phyloP scores from a whole-genome alignment of 1,140 invertebrate genomes.

The Drosophila eugracilis region DNA sequence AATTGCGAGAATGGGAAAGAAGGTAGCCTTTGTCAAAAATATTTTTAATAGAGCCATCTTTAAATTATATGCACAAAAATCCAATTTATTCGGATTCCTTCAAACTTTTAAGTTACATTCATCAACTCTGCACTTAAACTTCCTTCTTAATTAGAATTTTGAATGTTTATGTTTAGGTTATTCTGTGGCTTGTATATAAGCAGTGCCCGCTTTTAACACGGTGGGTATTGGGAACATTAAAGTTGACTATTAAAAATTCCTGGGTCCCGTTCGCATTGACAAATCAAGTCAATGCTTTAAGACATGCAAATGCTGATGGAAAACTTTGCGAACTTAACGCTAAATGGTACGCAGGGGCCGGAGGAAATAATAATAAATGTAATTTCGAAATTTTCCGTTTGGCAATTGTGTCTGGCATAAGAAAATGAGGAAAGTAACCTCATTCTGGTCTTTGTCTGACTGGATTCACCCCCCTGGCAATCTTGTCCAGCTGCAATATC shows the following conservation, averaged over 20 bases:
- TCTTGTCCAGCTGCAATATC: conserved; percentile 43
- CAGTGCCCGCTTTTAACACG: neutral
- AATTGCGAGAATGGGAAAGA: neutral
- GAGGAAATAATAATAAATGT: conserved; percentile 69
- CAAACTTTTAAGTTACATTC: no score
- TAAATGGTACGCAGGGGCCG: conserved; percentile 36
- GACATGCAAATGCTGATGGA: conserved; percentile 21
- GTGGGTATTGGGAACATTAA: neutral
- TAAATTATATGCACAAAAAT: no score
- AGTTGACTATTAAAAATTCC: conserved; percentile 36
- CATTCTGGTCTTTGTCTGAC: conserved; percentile 24
- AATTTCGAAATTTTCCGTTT: conserved; percentile 55
- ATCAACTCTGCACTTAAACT: conserved; percentile 69
- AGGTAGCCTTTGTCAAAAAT: neutral
- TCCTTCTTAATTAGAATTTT: conserved; percentile 58
- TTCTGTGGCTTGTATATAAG: conserved; percentile 15
- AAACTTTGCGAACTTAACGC: conserved; percentile 32
- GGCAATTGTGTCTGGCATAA: conserved; percentile 55
- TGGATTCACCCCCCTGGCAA: neutral
- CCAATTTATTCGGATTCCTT: no score
- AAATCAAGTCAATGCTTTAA: conserved; percentile 39
- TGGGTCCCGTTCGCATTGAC: conserved; percentile 16
- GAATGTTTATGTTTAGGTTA: conserved; percentile 47
- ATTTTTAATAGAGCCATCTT: no score
- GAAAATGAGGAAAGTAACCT: conserved; percentile 56